Evolutionary conservation across 2,888 invertebrate genomes (phyloP).

Genomic region (Drosophila vallismaia): DNA sequence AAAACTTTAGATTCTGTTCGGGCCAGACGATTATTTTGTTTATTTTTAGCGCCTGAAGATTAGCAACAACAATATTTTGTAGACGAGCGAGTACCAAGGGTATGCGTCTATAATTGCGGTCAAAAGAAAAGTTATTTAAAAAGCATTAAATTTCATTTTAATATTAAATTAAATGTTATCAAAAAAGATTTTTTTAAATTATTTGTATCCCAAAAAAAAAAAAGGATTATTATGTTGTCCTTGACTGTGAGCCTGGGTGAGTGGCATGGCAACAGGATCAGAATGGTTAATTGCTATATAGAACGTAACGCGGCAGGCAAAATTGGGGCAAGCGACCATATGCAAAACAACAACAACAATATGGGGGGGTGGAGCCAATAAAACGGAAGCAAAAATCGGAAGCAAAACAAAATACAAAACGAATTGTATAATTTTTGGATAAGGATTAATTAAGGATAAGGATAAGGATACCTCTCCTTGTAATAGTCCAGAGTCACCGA

Average conservation of each 20-base stretch:
- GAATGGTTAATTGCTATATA: conserved; percentile 50
- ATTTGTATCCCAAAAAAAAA: not conserved
- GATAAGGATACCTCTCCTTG: conserved; percentile 84
- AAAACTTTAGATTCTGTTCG: conserved; percentile 24
- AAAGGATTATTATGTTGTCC: not conserved
- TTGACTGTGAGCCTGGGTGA: conserved; percentile 28
- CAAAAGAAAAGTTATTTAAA: not conserved
- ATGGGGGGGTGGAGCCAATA: not conserved
- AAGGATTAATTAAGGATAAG: not conserved
- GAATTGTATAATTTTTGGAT: conserved; percentile 6
- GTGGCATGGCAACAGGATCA: conserved; percentile 75
- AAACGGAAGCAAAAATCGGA: conserved; percentile 35
- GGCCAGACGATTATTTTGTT: conserved; percentile 35
- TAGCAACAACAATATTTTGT: conserved; percentile 21
- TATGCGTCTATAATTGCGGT: conserved; percentile 1
- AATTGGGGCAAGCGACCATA: conserved; percentile 58
- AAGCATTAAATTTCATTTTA: not conserved
- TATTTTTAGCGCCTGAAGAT: conserved; percentile 44
- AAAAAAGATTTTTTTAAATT: too few relatives aligned
- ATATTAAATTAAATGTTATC: too few relatives aligned
- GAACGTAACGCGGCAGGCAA: conserved; percentile 53
- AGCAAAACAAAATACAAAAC: conserved; percentile 66
- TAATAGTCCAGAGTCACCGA: conserved; percentile 85
- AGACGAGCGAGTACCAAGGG: conserved; percentile 11
- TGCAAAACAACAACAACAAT: conserved; percentile 57